Base-by-base conservation (phyloP, 2,888 invertebrate genomes). In the Drosophila mulleri region DNA sequence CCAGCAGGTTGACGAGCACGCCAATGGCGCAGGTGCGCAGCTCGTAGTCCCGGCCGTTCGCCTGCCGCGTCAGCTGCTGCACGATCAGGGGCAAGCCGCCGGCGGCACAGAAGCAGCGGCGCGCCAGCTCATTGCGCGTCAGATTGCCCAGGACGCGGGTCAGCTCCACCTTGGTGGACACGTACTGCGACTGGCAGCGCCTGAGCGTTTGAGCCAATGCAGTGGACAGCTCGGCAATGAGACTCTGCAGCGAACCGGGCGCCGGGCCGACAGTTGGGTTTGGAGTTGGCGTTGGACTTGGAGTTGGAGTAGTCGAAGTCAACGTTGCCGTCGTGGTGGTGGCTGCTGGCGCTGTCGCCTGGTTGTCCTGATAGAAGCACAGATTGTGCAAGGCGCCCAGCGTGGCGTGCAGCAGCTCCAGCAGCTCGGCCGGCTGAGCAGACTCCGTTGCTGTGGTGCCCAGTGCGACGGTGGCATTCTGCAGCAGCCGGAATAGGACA, bases 341-440 rank as follows among this genome's bases (percentile, higher is more conserved):
- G 29, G 29, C 29, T 29, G 29, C 29, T 29, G 29, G 8, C 29
- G 29, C 7, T 29, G 29, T 29, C 2, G 29, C 2, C 77, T 94
- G 94, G 60, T 94, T 93, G 80, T 92, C 92, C 80, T 93, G 93
- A 91, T 96, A 96, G 92, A 95, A 98, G 3, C 97, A 97, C 61
- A 98, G 93, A 92, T 98, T 98, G 92, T 97, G 98, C 71, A 98
- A 94, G 0, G 97, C 96, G 11, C 97, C 96, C 52, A 97, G 93
- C 16, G 96, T 95, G 7, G 97, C 97, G 70, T 96, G 94, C 3
- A 96, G 94, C 50, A 98, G 92, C 91, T 97, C 97, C 82, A 96
- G 96, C 78, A 95, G 94, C 78, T 94, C 94, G 60, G 83, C 70
- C 73, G 93, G 93, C 80, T 92, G 65, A 72, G 47, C 39, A 3